Evolutionary conservation across 2,797 vertebrate species (phyloP).

Genomic region (Tinamus major): DNA sequence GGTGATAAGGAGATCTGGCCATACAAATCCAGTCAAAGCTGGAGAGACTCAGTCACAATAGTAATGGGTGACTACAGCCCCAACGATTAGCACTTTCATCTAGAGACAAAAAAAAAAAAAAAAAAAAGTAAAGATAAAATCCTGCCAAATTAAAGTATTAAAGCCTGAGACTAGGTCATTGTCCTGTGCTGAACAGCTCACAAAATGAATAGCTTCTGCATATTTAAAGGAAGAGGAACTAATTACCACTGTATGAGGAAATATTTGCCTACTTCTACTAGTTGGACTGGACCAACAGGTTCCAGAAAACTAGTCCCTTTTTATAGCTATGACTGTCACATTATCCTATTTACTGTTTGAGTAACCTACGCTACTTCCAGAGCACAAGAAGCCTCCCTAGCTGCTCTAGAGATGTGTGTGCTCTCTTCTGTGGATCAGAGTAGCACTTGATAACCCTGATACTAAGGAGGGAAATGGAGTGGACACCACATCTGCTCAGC

Average conservation of each 20-base stretch:
- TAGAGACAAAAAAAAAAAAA: background rate
- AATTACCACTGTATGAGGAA: background rate
- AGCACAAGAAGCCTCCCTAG: background rate
- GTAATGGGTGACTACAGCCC: background rate
- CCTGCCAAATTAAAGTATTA: background rate
- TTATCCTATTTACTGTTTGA: fast-evolving
- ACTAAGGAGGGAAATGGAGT: background rate
- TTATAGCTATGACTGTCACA: background rate
- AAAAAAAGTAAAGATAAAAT: background rate
- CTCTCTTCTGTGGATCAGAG: background rate
- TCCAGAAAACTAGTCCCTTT: background rate
- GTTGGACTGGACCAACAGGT: background rate
- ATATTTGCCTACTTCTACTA: background rate
- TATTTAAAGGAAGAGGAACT: background rate
- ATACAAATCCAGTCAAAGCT: conserved; percentile 50
- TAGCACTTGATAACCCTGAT: background rate
- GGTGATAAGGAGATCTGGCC: background rate
- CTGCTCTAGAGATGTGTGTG: background rate
- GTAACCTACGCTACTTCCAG: background rate
- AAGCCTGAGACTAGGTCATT: background rate
- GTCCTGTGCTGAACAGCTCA: background rate
- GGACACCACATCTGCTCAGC: background rate
- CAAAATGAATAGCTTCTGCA: background rate
- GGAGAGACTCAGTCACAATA: conserved; percentile 18
- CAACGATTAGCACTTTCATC: conserved; percentile 10